Percentiles rank a stretch among this genome's conserved stretches.
These are phyloP conservation scores for Odontocolon sp. DNA, from an alignment of 2,888 invertebrate species.

Conservation along the genomic window DNA sequence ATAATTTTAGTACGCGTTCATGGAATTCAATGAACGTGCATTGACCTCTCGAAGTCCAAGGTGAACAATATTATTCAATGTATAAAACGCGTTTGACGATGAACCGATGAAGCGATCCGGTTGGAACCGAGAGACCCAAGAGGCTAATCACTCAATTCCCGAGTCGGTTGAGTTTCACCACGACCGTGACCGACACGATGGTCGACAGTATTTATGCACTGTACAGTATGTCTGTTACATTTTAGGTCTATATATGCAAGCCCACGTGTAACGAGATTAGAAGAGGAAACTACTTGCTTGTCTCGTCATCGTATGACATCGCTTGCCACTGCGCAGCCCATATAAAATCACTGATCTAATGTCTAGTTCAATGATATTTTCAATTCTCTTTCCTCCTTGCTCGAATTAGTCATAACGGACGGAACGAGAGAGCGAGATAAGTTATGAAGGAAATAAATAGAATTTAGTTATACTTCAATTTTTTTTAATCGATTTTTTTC, in stretches of 20 bases:
- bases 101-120: not conserved
- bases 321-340: not conserved
- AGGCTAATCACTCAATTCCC: not conserved
- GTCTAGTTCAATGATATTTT: not conserved
- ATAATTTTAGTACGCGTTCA: not conserved
- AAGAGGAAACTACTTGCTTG: slow-evolving; percentile 6
- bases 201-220: not conserved
- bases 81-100: not conserved
- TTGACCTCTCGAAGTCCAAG: not conserved
- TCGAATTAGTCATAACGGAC: slow-evolving; percentile 5
- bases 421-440: not conserved
- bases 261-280: not conserved
- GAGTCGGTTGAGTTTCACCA: not conserved
- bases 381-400: not conserved
- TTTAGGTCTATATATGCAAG: not conserved
- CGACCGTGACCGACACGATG: slow-evolving; percentile 7
- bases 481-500: too few relatives aligned
- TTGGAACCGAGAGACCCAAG: not conserved
- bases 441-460: not conserved
- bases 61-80: not conserved
- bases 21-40: slow-evolving; percentile 7
- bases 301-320: not conserved
- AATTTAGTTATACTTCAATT: too few relatives aligned
- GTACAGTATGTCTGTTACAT: not conserved
- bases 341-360: not conserved